Conservation (phyloP, 2,797 vertebrate species). For the Tangara arthus region DNA sequence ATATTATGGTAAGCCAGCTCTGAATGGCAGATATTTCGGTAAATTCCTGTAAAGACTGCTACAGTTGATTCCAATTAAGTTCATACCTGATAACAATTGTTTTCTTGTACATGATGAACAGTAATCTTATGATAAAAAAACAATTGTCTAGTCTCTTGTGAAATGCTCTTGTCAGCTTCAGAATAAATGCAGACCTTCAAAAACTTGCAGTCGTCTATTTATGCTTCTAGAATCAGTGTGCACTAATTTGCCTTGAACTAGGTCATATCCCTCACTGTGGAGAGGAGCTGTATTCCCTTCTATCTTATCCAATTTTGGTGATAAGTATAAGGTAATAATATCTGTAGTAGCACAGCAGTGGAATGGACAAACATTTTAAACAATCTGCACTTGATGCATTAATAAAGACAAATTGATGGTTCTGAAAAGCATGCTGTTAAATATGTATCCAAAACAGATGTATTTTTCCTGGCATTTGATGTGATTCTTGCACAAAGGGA, state of each 20-base stretch:
- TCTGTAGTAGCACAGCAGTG: neutral
- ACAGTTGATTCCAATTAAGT: conserved; percentile 81
- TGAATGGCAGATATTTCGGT: conserved; percentile 76
- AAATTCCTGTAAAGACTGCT: conserved; percentile 77
- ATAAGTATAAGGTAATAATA: conserved; percentile 27
- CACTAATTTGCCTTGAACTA: conserved; percentile 57
- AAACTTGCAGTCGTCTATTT: conserved; percentile 35
- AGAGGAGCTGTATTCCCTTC: conserved; percentile 28
- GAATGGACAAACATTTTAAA: conserved; percentile 48
- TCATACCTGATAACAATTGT: conserved; percentile 71
- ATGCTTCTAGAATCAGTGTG: conserved; percentile 34
- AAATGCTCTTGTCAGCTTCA: conserved; percentile 56
- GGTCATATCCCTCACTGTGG: conserved; percentile 23
- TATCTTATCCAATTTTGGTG: conserved; percentile 34
- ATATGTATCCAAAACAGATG: conserved; percentile 47
- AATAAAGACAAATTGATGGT: conserved; percentile 55
- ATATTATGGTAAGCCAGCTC: conserved; percentile 83
- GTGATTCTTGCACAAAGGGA: conserved; percentile 63
- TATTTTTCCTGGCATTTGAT: conserved; percentile 48
- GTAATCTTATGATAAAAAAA: conserved; percentile 65
- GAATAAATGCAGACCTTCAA: conserved; percentile 60
- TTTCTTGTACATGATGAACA: conserved; percentile 68
- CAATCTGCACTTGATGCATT: conserved; percentile 36
- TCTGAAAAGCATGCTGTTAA: conserved; percentile 54
- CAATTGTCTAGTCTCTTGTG: conserved; percentile 44